Conservation (phyloP, 2,113 vertebrate genomes). For the Orthonyx spaldingii region DNA sequence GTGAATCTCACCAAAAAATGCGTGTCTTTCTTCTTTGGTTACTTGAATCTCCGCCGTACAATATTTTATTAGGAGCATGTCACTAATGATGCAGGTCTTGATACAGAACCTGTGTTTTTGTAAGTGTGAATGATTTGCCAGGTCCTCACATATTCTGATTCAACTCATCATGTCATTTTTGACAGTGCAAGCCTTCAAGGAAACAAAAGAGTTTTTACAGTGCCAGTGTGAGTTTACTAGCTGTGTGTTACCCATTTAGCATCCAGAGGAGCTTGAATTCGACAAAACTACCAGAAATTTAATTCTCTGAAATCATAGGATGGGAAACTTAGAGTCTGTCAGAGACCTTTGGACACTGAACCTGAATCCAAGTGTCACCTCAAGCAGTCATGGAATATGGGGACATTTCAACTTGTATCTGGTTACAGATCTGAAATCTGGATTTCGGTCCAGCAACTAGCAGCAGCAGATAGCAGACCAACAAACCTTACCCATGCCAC, state of each 20-base stretch:
- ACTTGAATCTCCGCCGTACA: background rate
- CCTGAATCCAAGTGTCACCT: background rate
- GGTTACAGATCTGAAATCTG: background rate
- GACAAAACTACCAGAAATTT: background rate
- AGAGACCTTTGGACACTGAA: background rate
- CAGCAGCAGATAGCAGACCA: background rate
- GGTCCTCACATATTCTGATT: background rate
- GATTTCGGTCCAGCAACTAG: background rate
- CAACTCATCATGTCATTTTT: background rate
- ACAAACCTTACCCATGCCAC: background rate
- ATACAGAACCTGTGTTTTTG: background rate
- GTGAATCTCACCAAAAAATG: background rate
- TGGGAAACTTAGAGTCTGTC: background rate
- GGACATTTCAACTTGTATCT: background rate
- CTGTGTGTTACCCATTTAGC: background rate
- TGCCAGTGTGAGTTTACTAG: background rate
- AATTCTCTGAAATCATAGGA: background rate
- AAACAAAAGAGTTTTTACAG: background rate
- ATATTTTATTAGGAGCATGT: background rate
- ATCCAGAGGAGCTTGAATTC: background rate
- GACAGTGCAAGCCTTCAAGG: background rate
- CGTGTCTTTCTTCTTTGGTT: background rate
- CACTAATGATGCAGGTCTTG: background rate
- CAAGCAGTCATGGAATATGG: background rate
- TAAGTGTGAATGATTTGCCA: background rate